A percentile compares a stretch with the other conserved stretches of the same genome.
These are phyloP conservation scores for Ornithoptera priamus DNA, from an alignment of 2,888 invertebrate species.

Conservation along the genomic window DNA sequence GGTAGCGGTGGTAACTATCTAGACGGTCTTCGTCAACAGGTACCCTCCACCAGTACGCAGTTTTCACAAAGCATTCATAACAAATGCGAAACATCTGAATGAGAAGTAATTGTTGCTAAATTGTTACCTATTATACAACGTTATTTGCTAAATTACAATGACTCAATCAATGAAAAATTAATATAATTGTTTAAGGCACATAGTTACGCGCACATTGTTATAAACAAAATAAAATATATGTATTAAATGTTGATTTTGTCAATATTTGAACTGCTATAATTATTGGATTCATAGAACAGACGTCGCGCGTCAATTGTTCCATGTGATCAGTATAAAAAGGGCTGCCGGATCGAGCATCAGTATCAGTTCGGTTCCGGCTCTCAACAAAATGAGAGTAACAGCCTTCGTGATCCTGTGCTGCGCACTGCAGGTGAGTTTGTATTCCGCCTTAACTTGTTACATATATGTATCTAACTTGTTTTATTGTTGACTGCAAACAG, in stretches of 20 bases:
- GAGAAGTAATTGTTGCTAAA: not conserved
- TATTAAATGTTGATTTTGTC: slow-evolving; percentile 44
- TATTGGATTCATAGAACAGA: slow-evolving; percentile 26
- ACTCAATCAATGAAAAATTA: slow-evolving; percentile 53
- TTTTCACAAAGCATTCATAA: no score
- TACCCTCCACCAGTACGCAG: no score
- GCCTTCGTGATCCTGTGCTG: slow-evolving; percentile 74
- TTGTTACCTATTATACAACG: not conserved
- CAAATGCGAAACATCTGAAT: no score
- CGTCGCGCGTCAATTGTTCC: slow-evolving; percentile 39
- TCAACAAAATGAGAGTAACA: slow-evolving; percentile 68
- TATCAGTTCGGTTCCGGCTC: slow-evolving; percentile 72
- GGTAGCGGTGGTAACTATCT: no score
- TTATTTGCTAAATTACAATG: slow-evolving; percentile 39
- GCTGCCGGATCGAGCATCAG: slow-evolving; percentile 32
- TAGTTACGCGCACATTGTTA: slow-evolving; percentile 47
- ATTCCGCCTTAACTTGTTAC: not conserved
- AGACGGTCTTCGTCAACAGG: no score
- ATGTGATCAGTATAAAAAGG: slow-evolving; percentile 57
- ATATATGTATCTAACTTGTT: not conserved
- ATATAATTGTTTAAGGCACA: slow-evolving; percentile 54
- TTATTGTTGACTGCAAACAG: no score
- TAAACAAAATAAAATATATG: slow-evolving; percentile 38
- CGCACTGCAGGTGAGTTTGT: slow-evolving; percentile 65
- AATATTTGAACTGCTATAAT: slow-evolving; percentile 48